These are phyloP conservation scores for human DNA, from an alignment of 2,113 vertebrate species.

Conservation along the genomic window DNA sequence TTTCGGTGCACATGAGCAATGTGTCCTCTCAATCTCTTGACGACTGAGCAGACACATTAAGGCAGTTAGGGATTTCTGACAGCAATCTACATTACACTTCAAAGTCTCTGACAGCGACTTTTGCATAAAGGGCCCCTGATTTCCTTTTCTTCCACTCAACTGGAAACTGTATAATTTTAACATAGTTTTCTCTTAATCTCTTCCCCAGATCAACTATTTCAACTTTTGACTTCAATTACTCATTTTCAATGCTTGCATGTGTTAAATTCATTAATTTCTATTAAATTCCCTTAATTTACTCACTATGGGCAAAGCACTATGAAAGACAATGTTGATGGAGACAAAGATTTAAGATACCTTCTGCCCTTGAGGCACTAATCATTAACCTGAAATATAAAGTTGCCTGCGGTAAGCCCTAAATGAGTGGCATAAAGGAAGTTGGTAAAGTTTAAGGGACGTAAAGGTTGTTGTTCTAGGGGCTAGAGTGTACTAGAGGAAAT, in stretches of 20 bases:
- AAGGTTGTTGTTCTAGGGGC: not conserved
- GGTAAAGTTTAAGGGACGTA: not conserved
- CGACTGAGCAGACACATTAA: constrained; percentile 31
- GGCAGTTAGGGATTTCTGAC: constrained; percentile 63
- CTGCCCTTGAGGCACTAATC: not conserved
- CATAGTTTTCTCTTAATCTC: constrained; percentile 68
- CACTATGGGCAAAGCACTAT: not conserved
- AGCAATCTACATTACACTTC: not conserved
- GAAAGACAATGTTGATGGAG: constrained; percentile 20
- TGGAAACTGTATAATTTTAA: constrained; percentile 36
- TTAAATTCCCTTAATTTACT: constrained; percentile 43
- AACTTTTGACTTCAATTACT: constrained; percentile 66
- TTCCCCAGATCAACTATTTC: constrained; percentile 61
- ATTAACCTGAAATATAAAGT: not conserved
- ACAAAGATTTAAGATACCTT: constrained; percentile 37
- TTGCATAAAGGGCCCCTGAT: constrained; percentile 55
- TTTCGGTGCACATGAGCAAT: constrained; percentile 6
- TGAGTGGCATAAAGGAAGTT: not conserved
- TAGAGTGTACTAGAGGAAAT: not conserved
- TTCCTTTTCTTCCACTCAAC: constrained; percentile 49
- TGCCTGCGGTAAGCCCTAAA: not conserved
- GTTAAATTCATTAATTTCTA: constrained; percentile 59
- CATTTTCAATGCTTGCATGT: constrained; percentile 41
- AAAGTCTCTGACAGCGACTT: constrained; percentile 35
- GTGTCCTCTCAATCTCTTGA: constrained; percentile 9